phyloP scores from a whole-genome alignment of 2,113 vertebrate genomes.

The Lophura nycthemera region DNA sequence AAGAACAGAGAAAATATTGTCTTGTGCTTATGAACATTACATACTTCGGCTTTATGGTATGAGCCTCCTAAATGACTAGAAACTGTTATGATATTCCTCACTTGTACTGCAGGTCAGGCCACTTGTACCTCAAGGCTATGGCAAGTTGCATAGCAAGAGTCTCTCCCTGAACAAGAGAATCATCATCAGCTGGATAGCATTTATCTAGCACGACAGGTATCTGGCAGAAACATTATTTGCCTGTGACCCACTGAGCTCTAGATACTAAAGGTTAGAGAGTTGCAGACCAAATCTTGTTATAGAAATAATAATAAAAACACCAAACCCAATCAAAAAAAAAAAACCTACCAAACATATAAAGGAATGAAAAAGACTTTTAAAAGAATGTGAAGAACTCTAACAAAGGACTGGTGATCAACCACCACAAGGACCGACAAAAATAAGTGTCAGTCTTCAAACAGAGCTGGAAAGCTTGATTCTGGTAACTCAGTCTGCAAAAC shows the following conservation, averaged over 20 bases:
- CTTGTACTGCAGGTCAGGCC: background rate
- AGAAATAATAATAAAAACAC: background rate
- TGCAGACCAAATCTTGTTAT: background rate
- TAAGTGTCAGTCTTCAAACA: background rate
- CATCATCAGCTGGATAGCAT: background rate
- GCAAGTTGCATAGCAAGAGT: background rate
- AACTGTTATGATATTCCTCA: background rate
- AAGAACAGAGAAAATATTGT: slow-evolving; percentile 2
- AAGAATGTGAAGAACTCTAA: background rate
- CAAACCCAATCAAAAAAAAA: background rate
- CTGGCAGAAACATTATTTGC: background rate
- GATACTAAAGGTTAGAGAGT: background rate
- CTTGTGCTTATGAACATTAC: background rate
- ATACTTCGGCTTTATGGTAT: background rate
- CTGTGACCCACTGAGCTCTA: background rate
- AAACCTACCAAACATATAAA: background rate
- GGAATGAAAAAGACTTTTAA: background rate
- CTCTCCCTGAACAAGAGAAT: background rate
- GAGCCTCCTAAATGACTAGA: background rate
- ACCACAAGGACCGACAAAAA: background rate
- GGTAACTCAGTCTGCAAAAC: background rate
- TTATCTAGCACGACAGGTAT: background rate
- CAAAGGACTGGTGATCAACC: background rate
- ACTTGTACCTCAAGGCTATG: background rate
- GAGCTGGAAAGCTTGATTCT: background rate